Evolutionary conservation across 2,113 vertebrate species (phyloP).

Genomic region (Crypturellus undulatus): DNA sequence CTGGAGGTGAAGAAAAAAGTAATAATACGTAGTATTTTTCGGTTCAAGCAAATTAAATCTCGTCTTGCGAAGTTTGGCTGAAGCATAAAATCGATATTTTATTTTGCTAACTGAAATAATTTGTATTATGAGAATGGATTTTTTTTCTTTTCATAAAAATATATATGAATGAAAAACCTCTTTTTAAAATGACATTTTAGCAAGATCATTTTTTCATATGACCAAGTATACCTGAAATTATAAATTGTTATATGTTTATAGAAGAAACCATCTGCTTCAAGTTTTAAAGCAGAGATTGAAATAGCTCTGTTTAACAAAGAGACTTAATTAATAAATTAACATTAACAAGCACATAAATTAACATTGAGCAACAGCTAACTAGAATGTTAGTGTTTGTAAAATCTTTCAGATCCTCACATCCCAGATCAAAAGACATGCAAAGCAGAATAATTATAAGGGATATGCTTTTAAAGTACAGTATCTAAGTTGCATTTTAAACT

Average conservation of each 20-base stretch:
- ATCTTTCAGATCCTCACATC: not conserved
- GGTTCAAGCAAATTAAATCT: not conserved
- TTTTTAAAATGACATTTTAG: not conserved
- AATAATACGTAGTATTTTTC: not conserved
- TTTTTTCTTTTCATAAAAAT: not conserved
- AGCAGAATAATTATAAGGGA: not conserved
- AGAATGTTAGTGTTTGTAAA: not conserved
- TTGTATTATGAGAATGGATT: not conserved
- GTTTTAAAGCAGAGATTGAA: not conserved
- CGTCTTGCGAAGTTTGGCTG: not conserved
- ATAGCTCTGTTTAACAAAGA: not conserved
- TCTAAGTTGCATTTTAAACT: not conserved
- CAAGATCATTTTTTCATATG: not conserved
- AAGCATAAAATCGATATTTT: not conserved
- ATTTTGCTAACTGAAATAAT: not conserved
- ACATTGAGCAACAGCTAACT: not conserved
- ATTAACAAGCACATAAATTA: not conserved
- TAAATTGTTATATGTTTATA: not conserved
- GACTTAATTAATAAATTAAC: not conserved
- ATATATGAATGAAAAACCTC: not conserved
- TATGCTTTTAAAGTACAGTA: not conserved
- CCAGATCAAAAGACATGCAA: conserved; percentile 5
- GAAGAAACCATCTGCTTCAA: not conserved
- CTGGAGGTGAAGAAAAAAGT: accelerated
- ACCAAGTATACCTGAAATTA: not conserved